Percentiles rank a stretch among this genome's conserved stretches.
phyloP scores from a whole-genome alignment of 1,140 invertebrate genomes.

The Drosophila kurseongensis region DNA sequence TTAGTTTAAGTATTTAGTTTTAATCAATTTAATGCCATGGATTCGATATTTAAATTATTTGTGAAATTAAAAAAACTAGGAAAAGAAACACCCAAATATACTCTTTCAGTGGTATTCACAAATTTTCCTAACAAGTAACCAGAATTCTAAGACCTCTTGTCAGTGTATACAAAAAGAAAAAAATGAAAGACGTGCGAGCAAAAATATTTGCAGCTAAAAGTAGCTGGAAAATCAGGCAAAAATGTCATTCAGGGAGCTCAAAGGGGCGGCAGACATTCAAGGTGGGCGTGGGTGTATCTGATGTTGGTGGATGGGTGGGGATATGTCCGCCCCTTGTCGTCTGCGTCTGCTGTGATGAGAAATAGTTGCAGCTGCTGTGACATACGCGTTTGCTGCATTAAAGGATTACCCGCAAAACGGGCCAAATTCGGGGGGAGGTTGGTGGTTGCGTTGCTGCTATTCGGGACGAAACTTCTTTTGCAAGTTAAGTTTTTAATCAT shows the following conservation, averaged over 20 bases:
- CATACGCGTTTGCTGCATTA: constrained; percentile 74
- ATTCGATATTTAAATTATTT: too few relatives aligned
- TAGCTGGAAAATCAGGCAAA: constrained; percentile 55
- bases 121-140: background rate
- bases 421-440: constrained; percentile 19
- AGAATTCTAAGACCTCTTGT: too few relatives aligned
- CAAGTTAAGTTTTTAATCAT: constrained; percentile 76
- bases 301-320: constrained; percentile 1
- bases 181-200: constrained; percentile 18
- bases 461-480: constrained; percentile 61
- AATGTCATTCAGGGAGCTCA: constrained; percentile 36
- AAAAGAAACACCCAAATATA: too few relatives aligned
- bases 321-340: constrained; percentile 54
- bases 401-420: constrained; percentile 65
- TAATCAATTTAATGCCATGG: too few relatives aligned
- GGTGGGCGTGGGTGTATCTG: constrained; percentile 6
- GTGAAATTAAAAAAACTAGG: too few relatives aligned
- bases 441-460: constrained; percentile 14
- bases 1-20: too few relatives aligned
- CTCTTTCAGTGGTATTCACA: too few relatives aligned
- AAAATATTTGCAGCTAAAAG: constrained; percentile 68
- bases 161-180: constrained; percentile 14
- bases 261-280: constrained; percentile 16
- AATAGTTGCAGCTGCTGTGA: constrained; percentile 75
- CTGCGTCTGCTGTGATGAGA: constrained; percentile 63